Conservation (phyloP, 2,797 vertebrate genomes). For the Choloepus didactylus region DNA sequence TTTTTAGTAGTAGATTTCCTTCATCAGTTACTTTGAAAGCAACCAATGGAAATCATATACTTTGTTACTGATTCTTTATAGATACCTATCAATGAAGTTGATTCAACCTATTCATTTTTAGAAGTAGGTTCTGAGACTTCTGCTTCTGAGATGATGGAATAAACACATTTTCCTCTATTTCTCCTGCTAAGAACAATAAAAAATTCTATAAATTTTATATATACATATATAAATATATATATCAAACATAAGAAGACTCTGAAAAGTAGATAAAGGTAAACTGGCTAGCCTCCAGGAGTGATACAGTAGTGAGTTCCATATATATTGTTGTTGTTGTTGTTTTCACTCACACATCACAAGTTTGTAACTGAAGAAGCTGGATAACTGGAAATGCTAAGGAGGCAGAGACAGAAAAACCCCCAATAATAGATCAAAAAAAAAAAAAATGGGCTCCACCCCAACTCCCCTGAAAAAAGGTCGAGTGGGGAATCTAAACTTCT, state of each 20-base stretch:
- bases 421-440: not conserved
- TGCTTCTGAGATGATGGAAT: not conserved
- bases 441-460: not conserved
- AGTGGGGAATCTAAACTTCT: too few relatives aligned
- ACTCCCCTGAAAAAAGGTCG: too few relatives aligned
- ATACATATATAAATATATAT: not conserved
- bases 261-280: not conserved
- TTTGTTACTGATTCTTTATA: not conserved
- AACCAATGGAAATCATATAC: not conserved
- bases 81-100: not conserved
- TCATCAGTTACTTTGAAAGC: slow-evolving; percentile 5
- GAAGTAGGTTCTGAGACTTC: not conserved
- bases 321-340: too few relatives aligned
- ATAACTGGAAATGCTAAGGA: not conserved
- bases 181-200: not conserved
- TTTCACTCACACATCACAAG: not conserved
- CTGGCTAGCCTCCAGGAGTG: not conserved
- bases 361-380: not conserved
- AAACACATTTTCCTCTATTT: not conserved
- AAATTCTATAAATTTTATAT: not conserved
- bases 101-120: not conserved
- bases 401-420: not conserved
- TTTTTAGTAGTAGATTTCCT: not conserved
- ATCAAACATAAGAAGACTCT: not conserved
- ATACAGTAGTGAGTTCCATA: not conserved